A percentile compares a stretch with the other conserved stretches of the same genome.
phyloP scores from a whole-genome alignment of 2,113 vertebrate genomes.

The Herpailurus yagouaroundi region DNA sequence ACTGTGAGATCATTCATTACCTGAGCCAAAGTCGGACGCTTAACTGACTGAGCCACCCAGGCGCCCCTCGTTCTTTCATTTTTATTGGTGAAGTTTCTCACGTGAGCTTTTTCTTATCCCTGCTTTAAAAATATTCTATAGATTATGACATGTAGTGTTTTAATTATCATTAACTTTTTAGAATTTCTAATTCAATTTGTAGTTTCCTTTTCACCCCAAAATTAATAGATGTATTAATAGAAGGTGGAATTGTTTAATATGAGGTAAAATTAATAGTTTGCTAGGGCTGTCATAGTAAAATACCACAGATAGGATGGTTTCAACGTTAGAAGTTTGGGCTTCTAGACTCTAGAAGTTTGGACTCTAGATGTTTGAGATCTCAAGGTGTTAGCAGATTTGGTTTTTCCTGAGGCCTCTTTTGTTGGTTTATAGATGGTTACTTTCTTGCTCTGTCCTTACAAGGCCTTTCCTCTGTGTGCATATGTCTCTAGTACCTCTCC shows the following conservation, averaged over 20 bases:
- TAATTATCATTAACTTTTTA: not conserved
- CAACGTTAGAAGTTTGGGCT: not conserved
- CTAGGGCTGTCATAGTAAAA: not conserved
- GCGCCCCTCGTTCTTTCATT: not conserved
- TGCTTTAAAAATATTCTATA: not conserved
- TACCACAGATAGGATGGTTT: not conserved
- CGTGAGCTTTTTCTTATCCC: conserved; percentile 26
- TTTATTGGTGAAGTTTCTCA: not conserved
- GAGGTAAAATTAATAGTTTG: not conserved
- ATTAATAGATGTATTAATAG: not conserved
- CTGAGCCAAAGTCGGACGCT: too few relatives aligned
- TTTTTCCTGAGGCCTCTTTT: not conserved
- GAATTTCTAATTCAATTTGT: not conserved
- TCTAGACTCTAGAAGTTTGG: not conserved
- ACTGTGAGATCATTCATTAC: too few relatives aligned
- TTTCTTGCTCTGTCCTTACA: not conserved
- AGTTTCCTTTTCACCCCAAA: not conserved
- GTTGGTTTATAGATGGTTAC: not conserved
- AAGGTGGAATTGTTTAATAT: not conserved
- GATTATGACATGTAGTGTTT: not conserved
- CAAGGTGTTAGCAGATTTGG: not conserved
- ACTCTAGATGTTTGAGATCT: not conserved
- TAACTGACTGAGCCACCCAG: too few relatives aligned
- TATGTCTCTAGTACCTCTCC: not conserved
- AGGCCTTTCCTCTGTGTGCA: not conserved